Evolutionary conservation across 2,113 vertebrate genomes (phyloP).

Genomic region (Rana temporaria): DNA sequence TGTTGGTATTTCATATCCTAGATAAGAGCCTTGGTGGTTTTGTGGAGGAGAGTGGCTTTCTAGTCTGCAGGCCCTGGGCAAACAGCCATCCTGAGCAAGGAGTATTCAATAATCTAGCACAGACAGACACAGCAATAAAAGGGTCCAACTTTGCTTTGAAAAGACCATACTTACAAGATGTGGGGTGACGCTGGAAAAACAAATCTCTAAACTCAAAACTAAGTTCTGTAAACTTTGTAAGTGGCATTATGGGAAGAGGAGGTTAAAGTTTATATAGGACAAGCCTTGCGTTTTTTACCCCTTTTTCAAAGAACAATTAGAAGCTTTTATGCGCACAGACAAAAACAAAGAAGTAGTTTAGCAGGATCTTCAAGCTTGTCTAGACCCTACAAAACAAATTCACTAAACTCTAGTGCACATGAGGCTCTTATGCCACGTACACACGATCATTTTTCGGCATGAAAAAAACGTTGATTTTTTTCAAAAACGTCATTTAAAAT

Average conservation of each 20-base stretch:
- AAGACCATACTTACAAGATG: constrained; percentile 9
- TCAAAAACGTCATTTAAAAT: too few species aligned
- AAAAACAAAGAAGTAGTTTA: constrained; percentile 8
- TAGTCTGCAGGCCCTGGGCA: constrained; percentile 18
- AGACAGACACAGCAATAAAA: constrained; percentile 30
- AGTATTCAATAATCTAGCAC: constrained; percentile 29
- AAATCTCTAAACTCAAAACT: not conserved
- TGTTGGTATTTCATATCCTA: not conserved
- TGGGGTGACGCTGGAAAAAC: not conserved
- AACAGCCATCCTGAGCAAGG: constrained; percentile 22
- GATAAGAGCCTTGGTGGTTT: constrained; percentile 23
- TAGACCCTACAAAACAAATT: constrained; percentile 16
- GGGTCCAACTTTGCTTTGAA: constrained; percentile 1
- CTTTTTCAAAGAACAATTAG: constrained; percentile 6
- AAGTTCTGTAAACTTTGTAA: not conserved
- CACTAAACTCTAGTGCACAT: too few species aligned
- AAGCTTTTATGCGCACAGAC: not conserved
- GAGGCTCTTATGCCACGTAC: too few species aligned
- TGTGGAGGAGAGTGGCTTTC: constrained; percentile 8
- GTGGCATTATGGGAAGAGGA: not conserved
- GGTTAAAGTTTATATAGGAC: not conserved
- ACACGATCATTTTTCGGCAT: too few species aligned
- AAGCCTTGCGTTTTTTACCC: not conserved
- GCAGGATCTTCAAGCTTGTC: constrained; percentile 18
- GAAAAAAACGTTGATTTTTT: too few species aligned